These are phyloP conservation scores for Bovichtus diacanthus DNA, from an alignment of 2,797 vertebrate species.

Conservation along the genomic window DNA sequence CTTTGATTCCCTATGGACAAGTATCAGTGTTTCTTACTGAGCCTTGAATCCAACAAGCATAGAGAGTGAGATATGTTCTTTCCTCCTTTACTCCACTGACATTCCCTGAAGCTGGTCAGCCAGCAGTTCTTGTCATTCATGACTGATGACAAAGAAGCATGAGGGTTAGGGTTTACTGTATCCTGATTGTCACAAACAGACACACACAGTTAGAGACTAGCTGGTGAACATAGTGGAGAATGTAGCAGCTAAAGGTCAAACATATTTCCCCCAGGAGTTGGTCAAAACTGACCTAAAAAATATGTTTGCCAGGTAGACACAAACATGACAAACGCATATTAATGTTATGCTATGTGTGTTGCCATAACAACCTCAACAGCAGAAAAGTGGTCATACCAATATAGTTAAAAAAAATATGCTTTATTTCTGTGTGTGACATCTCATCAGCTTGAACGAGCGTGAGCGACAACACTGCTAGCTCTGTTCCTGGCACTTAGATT, in stretches of 20 bases:
- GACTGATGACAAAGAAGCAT: background rate
- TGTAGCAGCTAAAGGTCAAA: no score
- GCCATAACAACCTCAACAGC: background rate
- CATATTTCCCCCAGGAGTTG: no score
- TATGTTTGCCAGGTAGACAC: no score
- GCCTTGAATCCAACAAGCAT: slow-evolving; percentile 9
- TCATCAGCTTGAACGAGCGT: background rate
- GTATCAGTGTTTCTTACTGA: background rate
- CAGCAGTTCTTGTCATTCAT: slow-evolving; percentile 8
- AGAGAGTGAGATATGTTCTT: background rate
- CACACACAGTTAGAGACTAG: no score
- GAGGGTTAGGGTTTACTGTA: no score
- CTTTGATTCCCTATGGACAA: background rate
- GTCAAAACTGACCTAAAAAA: no score
- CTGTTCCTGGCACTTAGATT: background rate
- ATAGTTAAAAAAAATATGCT: no score
- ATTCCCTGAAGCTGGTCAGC: background rate
- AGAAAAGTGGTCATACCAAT: background rate
- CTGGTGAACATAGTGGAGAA: no score
- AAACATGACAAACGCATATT: no score
- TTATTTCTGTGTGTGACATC: background rate
- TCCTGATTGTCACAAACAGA: no score
- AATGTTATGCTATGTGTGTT: no score
- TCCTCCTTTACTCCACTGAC: background rate
- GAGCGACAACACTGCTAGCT: background rate